Evolutionary conservation across 2,888 invertebrate genomes (phyloP).

Genomic region (Agonopterix alstromeriana): DNA sequence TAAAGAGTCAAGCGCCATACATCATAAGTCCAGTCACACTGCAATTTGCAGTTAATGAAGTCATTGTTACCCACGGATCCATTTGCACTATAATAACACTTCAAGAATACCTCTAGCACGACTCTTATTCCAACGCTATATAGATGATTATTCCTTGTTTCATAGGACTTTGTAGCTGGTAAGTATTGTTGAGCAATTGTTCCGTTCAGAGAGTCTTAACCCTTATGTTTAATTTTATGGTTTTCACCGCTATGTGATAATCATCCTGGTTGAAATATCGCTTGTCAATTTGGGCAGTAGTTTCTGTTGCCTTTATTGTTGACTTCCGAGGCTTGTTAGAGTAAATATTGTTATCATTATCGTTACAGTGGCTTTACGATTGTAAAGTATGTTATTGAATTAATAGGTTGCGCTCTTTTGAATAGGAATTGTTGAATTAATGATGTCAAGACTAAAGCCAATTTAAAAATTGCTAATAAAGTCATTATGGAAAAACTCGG

Average conservation of each 20-base stretch:
- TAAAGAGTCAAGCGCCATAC: conserved; percentile 15
- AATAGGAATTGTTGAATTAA: no score
- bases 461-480: no score
- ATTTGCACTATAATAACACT: background rate
- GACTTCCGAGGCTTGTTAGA: background rate
- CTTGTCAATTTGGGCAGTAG: conserved; percentile 47
- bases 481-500: no score
- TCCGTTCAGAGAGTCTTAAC: conserved; percentile 45
- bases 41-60: conserved; percentile 49
- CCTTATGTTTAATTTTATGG: conserved; percentile 47
- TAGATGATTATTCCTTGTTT: no score
- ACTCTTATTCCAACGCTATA: no score
- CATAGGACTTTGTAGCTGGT: conserved; percentile 13
- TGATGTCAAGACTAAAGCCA: no score
- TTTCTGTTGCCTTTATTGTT: conserved; percentile 6
- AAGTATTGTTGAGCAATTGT: conserved; percentile 31
- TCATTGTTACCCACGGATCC: conserved; percentile 35
- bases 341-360: no score
- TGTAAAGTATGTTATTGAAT: no score
- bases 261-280: conserved; percentile 50
- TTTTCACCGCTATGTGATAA: conserved; percentile 42
- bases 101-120: no score
- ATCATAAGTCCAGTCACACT: conserved; percentile 12
- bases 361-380: no score
- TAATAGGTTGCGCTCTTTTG: no score